These are phyloP conservation scores for Chloroclysta siterata DNA, from an alignment of 2,888 invertebrate genomes.

Conservation along the genomic window DNA sequence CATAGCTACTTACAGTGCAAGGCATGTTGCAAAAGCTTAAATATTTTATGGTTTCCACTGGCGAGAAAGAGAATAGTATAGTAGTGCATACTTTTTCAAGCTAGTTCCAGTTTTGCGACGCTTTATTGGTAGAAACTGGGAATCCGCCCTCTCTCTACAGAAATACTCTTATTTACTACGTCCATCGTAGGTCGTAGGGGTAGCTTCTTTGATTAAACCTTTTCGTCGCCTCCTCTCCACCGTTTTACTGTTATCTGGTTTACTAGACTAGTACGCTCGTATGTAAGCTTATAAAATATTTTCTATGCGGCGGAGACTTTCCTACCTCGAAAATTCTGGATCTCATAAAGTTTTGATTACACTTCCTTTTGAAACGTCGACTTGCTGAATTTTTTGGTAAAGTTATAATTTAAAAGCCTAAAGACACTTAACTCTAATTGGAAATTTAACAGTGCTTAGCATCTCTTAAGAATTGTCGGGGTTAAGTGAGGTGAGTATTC, in stretches of 20 bases:
- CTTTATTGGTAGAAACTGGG: slow-evolving; percentile 36
- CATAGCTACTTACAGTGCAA: slow-evolving; percentile 31
- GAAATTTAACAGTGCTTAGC: slow-evolving; percentile 6
- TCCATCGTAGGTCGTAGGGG: slow-evolving; percentile 59
- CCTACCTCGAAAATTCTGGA: neutral
- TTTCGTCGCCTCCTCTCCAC: slow-evolving; percentile 61
- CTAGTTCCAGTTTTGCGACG: slow-evolving; percentile 36
- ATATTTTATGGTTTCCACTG: slow-evolving; percentile 35
- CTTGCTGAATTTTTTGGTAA: neutral
- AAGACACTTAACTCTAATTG: neutral
- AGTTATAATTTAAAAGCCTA: neutral
- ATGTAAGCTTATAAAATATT: slow-evolving; percentile 63
- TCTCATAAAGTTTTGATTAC: slow-evolving; percentile 7
- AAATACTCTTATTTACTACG: slow-evolving; percentile 59
- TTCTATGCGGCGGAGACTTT: slow-evolving; percentile 41
- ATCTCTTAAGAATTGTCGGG: neutral
- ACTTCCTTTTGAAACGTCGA: slow-evolving; percentile 2
- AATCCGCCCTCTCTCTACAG: slow-evolving; percentile 35
- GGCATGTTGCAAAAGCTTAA: slow-evolving; percentile 33
- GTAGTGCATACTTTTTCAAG: slow-evolving; percentile 32
- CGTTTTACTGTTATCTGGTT: slow-evolving; percentile 69
- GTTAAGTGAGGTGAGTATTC: neutral
- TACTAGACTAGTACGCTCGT: slow-evolving; percentile 54
- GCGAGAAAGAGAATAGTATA: slow-evolving; percentile 38
- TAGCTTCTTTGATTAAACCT: slow-evolving; percentile 75